Percentiles rank a stretch among this genome's conserved stretches.
Conservation (phyloP, 2,113 vertebrate genomes). For the Aptenodytes patagonicus region DNA sequence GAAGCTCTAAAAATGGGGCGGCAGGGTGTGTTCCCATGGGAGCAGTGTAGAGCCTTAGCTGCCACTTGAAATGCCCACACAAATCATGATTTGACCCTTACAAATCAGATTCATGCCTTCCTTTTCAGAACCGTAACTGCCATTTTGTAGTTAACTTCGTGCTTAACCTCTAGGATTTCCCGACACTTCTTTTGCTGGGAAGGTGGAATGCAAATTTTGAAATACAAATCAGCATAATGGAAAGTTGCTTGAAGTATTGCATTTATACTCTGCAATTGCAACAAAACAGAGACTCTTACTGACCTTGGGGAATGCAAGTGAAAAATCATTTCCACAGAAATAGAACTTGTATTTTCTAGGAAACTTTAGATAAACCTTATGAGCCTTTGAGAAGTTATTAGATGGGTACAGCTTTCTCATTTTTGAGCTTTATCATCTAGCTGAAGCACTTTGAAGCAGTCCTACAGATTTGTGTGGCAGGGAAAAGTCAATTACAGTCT, state of each 20-base stretch:
- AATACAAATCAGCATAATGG: background rate
- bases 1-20: background rate
- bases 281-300: background rate
- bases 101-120: background rate
- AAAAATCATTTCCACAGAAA: background rate
- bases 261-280: background rate
- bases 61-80: background rate
- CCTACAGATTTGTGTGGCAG: background rate
- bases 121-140: background rate
- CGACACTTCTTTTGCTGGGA: background rate
- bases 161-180: background rate
- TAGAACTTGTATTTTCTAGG: background rate
- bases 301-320: background rate
- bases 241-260: background rate
- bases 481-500: background rate
- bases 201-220: background rate
- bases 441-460: background rate
- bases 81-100: background rate
- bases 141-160: background rate
- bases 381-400: constrained; percentile 22
- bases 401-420: background rate
- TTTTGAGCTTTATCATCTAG: constrained; percentile 5
- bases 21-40: background rate
- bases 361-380: background rate
- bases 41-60: background rate